These are phyloP conservation scores for Lepas anatifera DNA, from an alignment of 2,888 invertebrate species.

Conservation along the genomic window DNA sequence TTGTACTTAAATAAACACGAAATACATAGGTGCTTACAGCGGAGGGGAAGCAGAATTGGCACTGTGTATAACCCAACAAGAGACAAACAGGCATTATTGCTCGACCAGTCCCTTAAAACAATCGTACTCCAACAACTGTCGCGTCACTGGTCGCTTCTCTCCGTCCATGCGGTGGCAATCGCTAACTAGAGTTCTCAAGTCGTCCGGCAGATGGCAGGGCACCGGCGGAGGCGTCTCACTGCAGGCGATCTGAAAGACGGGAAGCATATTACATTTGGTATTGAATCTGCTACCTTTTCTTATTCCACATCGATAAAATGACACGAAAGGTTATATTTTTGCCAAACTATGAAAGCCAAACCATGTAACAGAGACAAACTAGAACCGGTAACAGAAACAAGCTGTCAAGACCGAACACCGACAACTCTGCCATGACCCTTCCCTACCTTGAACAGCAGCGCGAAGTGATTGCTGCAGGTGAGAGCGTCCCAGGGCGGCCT, in stretches of 20 bases:
- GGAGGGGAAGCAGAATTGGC: background rate
- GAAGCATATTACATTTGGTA: too few species aligned
- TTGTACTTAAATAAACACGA: background rate
- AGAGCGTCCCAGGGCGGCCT: conserved; percentile 39
- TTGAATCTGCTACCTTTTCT: too few species aligned
- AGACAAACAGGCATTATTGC: background rate
- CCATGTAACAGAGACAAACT: too few species aligned
- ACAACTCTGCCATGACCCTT: too few species aligned
- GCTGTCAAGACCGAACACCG: too few species aligned
- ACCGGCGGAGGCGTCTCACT: conserved; percentile 35
- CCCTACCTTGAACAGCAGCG: conserved; percentile 37
- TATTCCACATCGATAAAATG: too few species aligned
- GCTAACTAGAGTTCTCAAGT: conserved; percentile 33
- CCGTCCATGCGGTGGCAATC: conserved; percentile 35
- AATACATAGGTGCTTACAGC: background rate
- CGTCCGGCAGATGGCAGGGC: conserved; percentile 34
- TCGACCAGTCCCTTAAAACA: conserved; percentile 13
- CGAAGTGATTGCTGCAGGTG: conserved; percentile 37
- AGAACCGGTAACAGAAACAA: too few species aligned
- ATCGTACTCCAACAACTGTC: conserved; percentile 22
- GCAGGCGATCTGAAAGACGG: conserved; percentile 36
- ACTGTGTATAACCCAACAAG: background rate
- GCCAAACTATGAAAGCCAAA: too few species aligned
- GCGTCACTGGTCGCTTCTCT: conserved; percentile 31
- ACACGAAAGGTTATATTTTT: too few species aligned